Percentiles rank a stretch among this genome's conserved stretches.
Evolutionary conservation across 2,113 vertebrate genomes (phyloP).

Genomic region (Ondatra zibethicus): DNA sequence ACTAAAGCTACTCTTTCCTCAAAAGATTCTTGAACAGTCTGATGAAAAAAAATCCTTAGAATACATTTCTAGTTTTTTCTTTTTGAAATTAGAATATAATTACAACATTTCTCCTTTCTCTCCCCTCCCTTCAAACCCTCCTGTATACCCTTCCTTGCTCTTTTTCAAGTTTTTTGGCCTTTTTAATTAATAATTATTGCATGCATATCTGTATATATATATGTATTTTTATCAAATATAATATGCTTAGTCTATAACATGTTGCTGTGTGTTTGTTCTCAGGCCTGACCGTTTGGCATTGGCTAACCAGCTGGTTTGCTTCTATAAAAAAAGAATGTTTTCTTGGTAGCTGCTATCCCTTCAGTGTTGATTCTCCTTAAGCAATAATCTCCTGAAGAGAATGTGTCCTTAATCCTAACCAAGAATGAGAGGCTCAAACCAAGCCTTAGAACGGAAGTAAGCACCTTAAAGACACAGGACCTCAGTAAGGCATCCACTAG

Average conservation of each 20-base stretch:
- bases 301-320: neutral
- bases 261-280: neutral
- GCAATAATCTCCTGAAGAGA: conserved; percentile 1
- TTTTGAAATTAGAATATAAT: neutral
- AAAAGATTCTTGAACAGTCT: neutral
- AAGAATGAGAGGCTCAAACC: neutral
- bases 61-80: neutral
- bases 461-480: neutral
- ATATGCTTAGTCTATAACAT: neutral
- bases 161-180: neutral
- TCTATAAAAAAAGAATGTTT: neutral
- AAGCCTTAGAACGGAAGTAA: neutral
- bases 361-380: neutral
- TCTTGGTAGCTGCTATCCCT: neutral
- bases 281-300: no score
- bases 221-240: neutral
- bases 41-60: neutral
- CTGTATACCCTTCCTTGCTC: neutral
- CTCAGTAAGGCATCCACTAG: neutral
- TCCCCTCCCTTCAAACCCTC: neutral
- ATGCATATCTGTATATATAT: neutral
- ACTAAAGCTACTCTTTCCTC: neutral
- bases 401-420: neutral
- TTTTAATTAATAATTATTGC: neutral
- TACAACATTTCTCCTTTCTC: neutral